Base-by-base conservation (phyloP, 2,888 invertebrate genomes). In the Autographa gamma region DNA sequence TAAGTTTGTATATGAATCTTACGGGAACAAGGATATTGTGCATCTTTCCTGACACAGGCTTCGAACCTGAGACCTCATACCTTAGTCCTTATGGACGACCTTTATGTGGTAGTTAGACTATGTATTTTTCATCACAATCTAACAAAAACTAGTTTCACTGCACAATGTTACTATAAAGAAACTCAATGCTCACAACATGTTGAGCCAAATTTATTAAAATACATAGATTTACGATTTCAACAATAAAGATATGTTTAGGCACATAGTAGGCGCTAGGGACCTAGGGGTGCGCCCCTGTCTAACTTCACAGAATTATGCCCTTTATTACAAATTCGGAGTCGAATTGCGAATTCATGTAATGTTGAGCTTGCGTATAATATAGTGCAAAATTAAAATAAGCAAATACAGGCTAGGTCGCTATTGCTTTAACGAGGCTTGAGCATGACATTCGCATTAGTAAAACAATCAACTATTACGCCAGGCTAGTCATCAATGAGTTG, bases 221-320 rank as follows among this genome's bases (percentile, higher is more conserved):
- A 54, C 60, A 32, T 60, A 59, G 56, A 74, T 60, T 58, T 43
- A 34, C 41, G 18, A 48, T 68, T 71, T 60, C 67, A 61, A 74
- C 74, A 62, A 77, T 66, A 59, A 62, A 66, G 59, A 74, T 64
- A 59, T 70, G 74, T 67, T 72, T 64, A 77, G 43, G 58, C 61
- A 43, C 61, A 18, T 9, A 31, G 14, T 13, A 16, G 65, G 62
- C 18, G 38, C 66, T 52, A 56, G 54, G 48, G 56, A 31, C 69
- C 48, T 60, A 59, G 41, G 56, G 56, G 64, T 25, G 25, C 5
- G 3, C 54, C 54, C 25, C 9, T 25, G 64, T 66, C 58, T 56
- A 19, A 48, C 60, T 64, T 58, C 32, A 64, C 61, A 48, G 62
- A 77, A 63, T 34, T 61, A 69, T 77, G 77, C 66, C 66, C 74